These are phyloP conservation scores for Bothrops jararaca DNA, from an alignment of 2,113 vertebrate species.

Conservation along the genomic window DNA sequence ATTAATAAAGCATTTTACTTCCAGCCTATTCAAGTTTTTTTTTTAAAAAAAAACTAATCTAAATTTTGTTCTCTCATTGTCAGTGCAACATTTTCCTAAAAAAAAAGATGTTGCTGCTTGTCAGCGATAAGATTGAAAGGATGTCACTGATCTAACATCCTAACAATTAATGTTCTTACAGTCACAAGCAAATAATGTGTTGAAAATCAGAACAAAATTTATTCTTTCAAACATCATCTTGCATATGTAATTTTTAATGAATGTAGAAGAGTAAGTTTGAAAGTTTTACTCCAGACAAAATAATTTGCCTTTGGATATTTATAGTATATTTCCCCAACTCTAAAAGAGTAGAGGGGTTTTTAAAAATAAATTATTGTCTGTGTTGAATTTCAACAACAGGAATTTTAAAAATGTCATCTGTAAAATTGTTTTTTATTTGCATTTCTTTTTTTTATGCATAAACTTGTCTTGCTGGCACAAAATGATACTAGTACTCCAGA, in stretches of 20 bases:
- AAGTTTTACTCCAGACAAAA: conserved; percentile 73
- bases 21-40: not conserved
- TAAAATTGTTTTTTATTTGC: conserved; percentile 1
- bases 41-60: conserved; percentile 21
- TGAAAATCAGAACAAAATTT: not conserved
- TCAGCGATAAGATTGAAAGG: not conserved
- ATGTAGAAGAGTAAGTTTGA: conserved; percentile 55
- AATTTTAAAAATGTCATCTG: not conserved
- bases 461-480: not conserved
- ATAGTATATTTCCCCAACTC: conserved; percentile 68
- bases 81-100: conserved; percentile 9
- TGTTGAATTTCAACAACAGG: conserved; percentile 35
- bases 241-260: conserved; percentile 43
- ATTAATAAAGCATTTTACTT: not conserved
- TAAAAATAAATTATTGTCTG: conserved; percentile 13
- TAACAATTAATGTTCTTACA: conserved; percentile 23
- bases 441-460: not conserved
- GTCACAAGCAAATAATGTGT: not conserved
- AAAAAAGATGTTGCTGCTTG: fast-evolving
- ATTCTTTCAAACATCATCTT: not conserved
- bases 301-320: conserved; percentile 64
- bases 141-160: conserved; percentile 23
- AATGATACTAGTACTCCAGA: conserved; percentile 9
- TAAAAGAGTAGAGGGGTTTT: conserved; percentile 66
- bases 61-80: not conserved